Base-by-base conservation (phyloP, 2,888 invertebrate genomes). In the Pristionchus exspectatus region DNA sequence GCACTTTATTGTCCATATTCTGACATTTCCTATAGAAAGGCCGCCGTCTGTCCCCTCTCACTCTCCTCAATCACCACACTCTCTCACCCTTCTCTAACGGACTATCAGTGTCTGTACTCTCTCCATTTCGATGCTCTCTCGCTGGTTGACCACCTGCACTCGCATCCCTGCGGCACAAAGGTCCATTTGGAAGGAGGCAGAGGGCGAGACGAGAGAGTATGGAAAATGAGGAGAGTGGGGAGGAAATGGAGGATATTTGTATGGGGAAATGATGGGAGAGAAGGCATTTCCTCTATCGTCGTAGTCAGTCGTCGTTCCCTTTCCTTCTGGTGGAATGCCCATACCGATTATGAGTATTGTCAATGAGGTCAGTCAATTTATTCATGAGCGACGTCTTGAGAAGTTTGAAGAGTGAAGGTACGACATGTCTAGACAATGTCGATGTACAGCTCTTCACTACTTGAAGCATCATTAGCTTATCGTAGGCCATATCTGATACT, bases 1-100 rank as follows among this genome's bases (percentile, higher is more conserved):
- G 81, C 81, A 81, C 50, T 81, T 81, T 81, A 81, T 81, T 81
- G 81, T 81, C 81, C 81, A 81, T 81, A 54, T 81, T n/a, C 81
- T 81, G 81, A 81, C 81, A 81, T 81, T 81, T 81, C 81, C 81
- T 81, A 81, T 54, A 81, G 50, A 81, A 81, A 81, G n/a, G 81
- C 33, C 54, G 54, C 10, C 56, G 16, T 72, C 21, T 69, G 24
- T 18, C 69, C 72, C 72, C 16, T 33, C 74, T 5, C 33, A 12
- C 81, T 81, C 81, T 81, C 74, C 38, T 74, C 74, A 2, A 74
- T 74, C 2, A 16, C 38, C 74, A 74, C 74, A 74, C 44, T 84
- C 56, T 84, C 59, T 59, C 59, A 21, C 30, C 84, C n/a, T 0
- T 63, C 84, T 84, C 59, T 84, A 24, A 59, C 59, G 38, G 12